These are phyloP conservation scores for Teinopalpus imperialis DNA, from an alignment of 2,888 invertebrate genomes.

Conservation along the genomic window DNA sequence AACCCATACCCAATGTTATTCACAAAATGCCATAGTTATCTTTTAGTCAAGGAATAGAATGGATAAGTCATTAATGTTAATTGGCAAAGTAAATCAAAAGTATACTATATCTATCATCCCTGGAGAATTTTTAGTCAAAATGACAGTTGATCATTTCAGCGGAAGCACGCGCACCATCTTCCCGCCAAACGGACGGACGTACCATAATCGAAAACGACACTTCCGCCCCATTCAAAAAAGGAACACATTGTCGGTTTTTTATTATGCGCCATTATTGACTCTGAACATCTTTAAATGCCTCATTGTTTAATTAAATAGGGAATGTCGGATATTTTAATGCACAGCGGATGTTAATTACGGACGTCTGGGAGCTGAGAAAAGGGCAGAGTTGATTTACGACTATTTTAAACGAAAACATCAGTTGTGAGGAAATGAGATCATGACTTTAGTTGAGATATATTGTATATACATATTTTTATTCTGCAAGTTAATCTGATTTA, in stretches of 20 bases:
- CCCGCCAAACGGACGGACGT: conserved; percentile 51
- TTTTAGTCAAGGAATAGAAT: too few species aligned
- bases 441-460: too few species aligned
- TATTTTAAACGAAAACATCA: background rate
- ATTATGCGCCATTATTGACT: conserved; percentile 35
- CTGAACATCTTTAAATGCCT: conserved; percentile 32
- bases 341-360: conserved; percentile 22
- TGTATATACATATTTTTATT: too few species aligned
- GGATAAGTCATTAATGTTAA: too few species aligned
- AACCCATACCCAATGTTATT: too few species aligned
- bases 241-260: conserved; percentile 49
- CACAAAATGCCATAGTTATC: too few species aligned
- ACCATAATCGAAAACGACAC: conserved; percentile 62
- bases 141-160: conserved; percentile 31
- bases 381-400: conserved; percentile 6
- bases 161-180: conserved; percentile 53
- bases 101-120: background rate
- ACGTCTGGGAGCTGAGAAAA: conserved; percentile 11
- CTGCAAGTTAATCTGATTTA: too few species aligned
- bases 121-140: conserved; percentile 13
- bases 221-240: conserved; percentile 53
- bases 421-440: background rate
- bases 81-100: too few species aligned
- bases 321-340: conserved; percentile 28
- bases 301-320: conserved; percentile 35